These are phyloP conservation scores for Crambe crambe DNA, from an alignment of 37 sponge, comb jelly and placozoan species.

Conservation along the genomic window DNA sequence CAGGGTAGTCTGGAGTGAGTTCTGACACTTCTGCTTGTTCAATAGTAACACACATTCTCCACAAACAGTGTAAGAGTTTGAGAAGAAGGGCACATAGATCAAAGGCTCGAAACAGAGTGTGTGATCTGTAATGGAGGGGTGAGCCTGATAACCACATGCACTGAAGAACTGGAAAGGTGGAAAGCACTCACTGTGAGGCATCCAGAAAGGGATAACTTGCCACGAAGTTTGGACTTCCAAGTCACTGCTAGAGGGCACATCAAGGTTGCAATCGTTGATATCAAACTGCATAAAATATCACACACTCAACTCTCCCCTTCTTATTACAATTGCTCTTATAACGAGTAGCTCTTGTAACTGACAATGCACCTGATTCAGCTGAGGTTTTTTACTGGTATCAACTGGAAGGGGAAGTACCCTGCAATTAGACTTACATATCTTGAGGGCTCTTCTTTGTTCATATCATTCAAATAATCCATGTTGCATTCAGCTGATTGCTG, in stretches of 20 bases:
- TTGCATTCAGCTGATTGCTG: not conserved
- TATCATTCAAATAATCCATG: slow-evolving; percentile 87
- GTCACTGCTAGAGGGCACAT: slow-evolving; percentile 35
- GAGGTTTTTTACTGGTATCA: no score
- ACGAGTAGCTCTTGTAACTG: no score
- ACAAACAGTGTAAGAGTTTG: slow-evolving; percentile 19
- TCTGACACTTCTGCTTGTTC: slow-evolving; percentile 17
- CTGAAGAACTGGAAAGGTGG: not conserved
- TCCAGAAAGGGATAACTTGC: slow-evolving; percentile 77
- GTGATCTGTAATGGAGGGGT: slow-evolving; percentile 84
- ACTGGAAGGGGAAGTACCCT: no score
- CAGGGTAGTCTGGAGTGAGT: slow-evolving; percentile 11
- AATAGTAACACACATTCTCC: slow-evolving; percentile 48
- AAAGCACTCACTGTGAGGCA: slow-evolving; percentile 46
- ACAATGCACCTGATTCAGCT: no score
- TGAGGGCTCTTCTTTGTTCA: slow-evolving; percentile 89
- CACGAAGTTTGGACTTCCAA: slow-evolving; percentile 78
- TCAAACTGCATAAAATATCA: slow-evolving; percentile 67
- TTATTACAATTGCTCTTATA: no score
- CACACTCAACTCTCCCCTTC: no score
- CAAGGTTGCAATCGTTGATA: slow-evolving; percentile 79
- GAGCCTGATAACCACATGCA: no score
- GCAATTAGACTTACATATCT: slow-evolving; percentile 85
- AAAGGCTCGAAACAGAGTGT: slow-evolving; percentile 76
- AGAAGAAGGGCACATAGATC: slow-evolving; percentile 75